Evolutionary conservation across 2,797 vertebrate species (phyloP).

Genomic region (Anas acuta): DNA sequence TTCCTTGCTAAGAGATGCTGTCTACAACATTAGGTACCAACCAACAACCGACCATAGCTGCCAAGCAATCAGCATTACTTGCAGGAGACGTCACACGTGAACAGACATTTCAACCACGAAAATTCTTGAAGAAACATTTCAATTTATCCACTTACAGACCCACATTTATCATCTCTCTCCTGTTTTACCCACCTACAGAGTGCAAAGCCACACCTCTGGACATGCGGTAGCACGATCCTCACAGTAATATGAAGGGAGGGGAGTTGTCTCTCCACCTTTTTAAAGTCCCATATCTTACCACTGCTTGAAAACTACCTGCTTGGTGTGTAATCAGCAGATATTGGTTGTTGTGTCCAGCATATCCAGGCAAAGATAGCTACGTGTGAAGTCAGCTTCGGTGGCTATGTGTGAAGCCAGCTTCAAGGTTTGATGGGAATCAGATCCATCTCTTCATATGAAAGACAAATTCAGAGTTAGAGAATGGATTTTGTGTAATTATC

Average conservation of each 20-base stretch:
- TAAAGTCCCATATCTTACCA: not conserved
- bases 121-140: not conserved
- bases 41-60: not conserved
- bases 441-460: not conserved
- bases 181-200: not conserved
- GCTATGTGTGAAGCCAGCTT: not conserved
- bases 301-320: not conserved
- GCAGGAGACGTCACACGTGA: not conserved
- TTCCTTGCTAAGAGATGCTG: not conserved
- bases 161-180: not conserved
- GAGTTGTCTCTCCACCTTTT: not conserved
- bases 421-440: not conserved
- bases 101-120: not conserved
- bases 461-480: not conserved
- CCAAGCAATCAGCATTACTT: not conserved
- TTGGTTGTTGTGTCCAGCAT: not conserved
- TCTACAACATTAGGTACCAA: not conserved
- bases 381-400: not conserved
- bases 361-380: not conserved
- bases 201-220: not conserved
- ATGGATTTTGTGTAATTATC: not conserved
- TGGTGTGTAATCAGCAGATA: not conserved
- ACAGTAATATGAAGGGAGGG: not conserved
- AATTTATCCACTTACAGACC: not conserved
- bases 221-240: not conserved